phyloP scores from a whole-genome alignment of 1,140 invertebrate genomes.

The Bombus pyrosoma region DNA sequence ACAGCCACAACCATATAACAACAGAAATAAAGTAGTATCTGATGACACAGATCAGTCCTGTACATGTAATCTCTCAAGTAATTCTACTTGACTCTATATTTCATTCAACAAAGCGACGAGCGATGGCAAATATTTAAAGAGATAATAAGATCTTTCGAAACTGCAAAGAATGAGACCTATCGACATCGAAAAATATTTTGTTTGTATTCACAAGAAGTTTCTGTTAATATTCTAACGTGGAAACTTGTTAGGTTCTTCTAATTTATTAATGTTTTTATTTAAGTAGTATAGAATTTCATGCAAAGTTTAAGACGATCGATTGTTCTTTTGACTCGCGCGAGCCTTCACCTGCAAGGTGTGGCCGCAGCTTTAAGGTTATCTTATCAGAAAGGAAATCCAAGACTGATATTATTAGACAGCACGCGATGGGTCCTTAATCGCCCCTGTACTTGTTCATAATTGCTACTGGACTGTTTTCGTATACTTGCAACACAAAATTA shows the following conservation, averaged over 20 bases:
- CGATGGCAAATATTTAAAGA: conserved; percentile 9
- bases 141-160: conserved; percentile 2
- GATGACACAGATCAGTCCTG: conserved; percentile 29
- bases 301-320: conserved; percentile 9
- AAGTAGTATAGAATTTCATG: background rate
- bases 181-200: background rate
- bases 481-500: background rate
- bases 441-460: background rate
- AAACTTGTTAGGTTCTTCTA: no score
- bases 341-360: conserved; percentile 42
- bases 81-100: conserved; percentile 1
- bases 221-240: no score
- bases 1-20: background rate
- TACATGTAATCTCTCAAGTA: conserved; percentile 7
- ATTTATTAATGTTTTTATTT: background rate
- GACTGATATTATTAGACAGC: conserved; percentile 1
- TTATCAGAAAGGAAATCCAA: conserved; percentile 33
- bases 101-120: background rate
- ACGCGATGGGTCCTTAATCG: conserved; percentile 21
- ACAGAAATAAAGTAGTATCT: conserved; percentile 2
- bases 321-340: background rate
- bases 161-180: background rate
- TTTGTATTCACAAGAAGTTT: no score
- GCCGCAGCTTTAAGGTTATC: conserved; percentile 30
- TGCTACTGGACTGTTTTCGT: background rate